phyloP scores from a whole-genome alignment of 2,888 invertebrate species.

The Caprella mutica region DNA sequence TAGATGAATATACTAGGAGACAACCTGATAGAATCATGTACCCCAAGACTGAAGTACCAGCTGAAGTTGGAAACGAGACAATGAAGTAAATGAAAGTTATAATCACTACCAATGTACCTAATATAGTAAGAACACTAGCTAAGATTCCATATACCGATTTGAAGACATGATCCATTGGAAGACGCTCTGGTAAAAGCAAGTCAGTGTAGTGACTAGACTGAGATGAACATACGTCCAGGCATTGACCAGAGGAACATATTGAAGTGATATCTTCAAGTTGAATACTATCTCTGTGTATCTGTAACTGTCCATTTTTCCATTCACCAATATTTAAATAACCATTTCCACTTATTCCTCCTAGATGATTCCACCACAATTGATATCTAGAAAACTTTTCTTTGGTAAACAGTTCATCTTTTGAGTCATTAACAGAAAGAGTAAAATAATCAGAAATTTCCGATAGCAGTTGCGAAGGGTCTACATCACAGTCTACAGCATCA shows the following conservation, averaged over 20 bases:
- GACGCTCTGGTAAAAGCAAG: constrained; percentile 26
- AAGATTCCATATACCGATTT: constrained; percentile 41
- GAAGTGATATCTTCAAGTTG: constrained; percentile 26
- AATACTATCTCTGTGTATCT: constrained; percentile 30
- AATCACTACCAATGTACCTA: constrained; percentile 41
- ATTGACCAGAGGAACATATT: no score
- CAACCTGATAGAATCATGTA: constrained; percentile 43
- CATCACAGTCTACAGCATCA: constrained; percentile 35
- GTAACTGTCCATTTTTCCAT: constrained; percentile 34
- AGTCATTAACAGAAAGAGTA: constrained; percentile 21
- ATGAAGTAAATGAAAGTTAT: constrained; percentile 41
- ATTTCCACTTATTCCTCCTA: constrained; percentile 23
- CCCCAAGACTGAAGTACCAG: constrained; percentile 39
- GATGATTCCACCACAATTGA: constrained; percentile 29
- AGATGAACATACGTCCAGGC: constrained; percentile 35
- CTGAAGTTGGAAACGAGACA: constrained; percentile 37
- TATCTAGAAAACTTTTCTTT: constrained; percentile 22
- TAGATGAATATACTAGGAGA: constrained; percentile 41
- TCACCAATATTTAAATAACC: constrained; percentile 30
- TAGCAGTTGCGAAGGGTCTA: constrained; percentile 36
- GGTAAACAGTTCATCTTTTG: constrained; percentile 11
- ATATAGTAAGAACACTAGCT: constrained; percentile 38
- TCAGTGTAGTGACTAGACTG: constrained; percentile 34
- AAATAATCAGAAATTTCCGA: constrained; percentile 23
- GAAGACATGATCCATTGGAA: constrained; percentile 38